Conservation (phyloP, 2,888 invertebrate genomes). For the Leucoma salicis region DNA sequence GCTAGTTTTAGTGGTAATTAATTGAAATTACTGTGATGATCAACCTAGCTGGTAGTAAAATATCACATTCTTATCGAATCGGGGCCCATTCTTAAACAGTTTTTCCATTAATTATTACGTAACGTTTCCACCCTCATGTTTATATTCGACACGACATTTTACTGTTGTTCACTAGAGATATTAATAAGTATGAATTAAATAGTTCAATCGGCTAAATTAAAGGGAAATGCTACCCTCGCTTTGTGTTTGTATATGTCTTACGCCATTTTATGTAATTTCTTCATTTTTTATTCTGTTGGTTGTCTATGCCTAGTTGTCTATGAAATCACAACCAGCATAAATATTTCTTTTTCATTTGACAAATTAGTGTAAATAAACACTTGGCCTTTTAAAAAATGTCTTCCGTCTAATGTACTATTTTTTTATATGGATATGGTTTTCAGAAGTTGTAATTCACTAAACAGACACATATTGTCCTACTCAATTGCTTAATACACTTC, state of each 20-base stretch:
- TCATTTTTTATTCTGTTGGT: conserved; percentile 18
- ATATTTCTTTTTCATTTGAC: not conserved
- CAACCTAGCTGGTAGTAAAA: too few species aligned
- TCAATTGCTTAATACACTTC: too few species aligned
- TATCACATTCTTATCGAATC: too few species aligned
- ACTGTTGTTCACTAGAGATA: conserved; percentile 9
- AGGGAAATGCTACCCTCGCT: conserved; percentile 8
- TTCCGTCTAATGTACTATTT: too few species aligned
- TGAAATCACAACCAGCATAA: not conserved
- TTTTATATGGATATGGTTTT: too few species aligned
- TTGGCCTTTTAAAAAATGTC: too few species aligned
- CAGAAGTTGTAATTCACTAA: too few species aligned
- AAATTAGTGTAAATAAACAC: too few species aligned
- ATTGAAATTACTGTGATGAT: too few species aligned
- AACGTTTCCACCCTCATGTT: not conserved
- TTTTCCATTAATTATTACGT: not conserved
- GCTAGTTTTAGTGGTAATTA: too few species aligned
- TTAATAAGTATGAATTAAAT: conserved; percentile 1
- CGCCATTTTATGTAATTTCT: conserved; percentile 17
- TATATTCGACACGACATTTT: not conserved
- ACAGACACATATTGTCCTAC: too few species aligned
- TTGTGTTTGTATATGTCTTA: conserved; percentile 6
- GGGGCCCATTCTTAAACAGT: too few species aligned
- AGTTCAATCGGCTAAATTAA: conserved; percentile 12
- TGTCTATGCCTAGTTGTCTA: conserved; percentile 1